phyloP scores from a whole-genome alignment of 2,888 invertebrate species.

The Caenorhabditis sp. region DNA sequence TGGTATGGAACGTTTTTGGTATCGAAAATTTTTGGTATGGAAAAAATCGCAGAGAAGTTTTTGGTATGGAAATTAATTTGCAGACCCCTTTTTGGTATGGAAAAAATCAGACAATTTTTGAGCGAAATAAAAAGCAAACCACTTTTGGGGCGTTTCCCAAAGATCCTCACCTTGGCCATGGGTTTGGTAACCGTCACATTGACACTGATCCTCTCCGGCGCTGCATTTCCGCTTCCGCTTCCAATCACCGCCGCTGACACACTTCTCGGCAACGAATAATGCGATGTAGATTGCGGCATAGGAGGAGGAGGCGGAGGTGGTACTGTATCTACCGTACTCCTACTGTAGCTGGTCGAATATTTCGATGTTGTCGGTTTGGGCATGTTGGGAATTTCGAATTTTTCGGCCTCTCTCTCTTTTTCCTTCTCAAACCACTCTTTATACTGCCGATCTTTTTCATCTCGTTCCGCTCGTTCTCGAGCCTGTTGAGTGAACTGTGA shows the following conservation, averaged over 20 bases:
- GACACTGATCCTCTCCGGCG: no score
- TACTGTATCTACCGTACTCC: constrained; percentile 11
- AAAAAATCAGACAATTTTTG: background rate
- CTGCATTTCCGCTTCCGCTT: no score
- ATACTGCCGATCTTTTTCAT: constrained; percentile 50
- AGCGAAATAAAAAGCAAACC: background rate
- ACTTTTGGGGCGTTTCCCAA: no score
- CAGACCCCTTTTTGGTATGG: background rate
- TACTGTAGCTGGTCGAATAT: constrained; percentile 13
- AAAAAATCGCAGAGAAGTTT: no score
- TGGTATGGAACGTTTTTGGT: no score
- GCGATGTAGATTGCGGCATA: no score
- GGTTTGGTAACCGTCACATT: constrained; percentile 22
- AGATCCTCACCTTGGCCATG: constrained; percentile 23
- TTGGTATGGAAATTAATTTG: background rate
- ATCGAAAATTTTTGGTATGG: no score
- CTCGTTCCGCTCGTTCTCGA: constrained; percentile 46
- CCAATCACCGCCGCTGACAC: constrained; percentile 32
- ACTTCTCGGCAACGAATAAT: constrained; percentile 25
- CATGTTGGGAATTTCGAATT: background rate
- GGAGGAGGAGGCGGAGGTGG: constrained; percentile 25
- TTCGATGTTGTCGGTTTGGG: background rate
- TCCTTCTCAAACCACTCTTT: constrained; percentile 38
- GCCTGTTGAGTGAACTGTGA: constrained; percentile 44
- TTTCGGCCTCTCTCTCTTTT: constrained; percentile 27